A percentile compares a stretch with the other conserved stretches of the same genome.
These are phyloP conservation scores for Cotesia glomerata DNA, from an alignment of 1,140 invertebrate species.

Conservation along the genomic window DNA sequence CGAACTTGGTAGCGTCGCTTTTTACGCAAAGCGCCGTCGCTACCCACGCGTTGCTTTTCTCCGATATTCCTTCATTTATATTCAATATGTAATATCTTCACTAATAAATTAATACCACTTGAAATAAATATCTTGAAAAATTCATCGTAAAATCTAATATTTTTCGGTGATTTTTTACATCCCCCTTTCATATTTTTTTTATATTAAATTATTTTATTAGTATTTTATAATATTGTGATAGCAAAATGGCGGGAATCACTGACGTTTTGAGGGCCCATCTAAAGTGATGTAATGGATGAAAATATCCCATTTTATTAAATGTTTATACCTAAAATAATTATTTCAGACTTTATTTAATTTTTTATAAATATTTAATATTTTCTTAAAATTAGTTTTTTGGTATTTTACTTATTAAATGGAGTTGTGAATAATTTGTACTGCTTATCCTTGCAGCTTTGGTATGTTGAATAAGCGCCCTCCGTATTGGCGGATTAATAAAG, in stretches of 20 bases:
- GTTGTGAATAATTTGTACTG: not conserved
- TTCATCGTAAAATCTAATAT: not conserved
- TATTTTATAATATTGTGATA: conserved; percentile 5
- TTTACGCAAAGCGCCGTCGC: conserved; percentile 25
- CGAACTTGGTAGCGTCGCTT: conserved; percentile 24
- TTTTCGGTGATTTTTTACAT: not conserved
- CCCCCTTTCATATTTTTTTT: not conserved
- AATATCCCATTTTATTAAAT: not conserved
- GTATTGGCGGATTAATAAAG: conserved; percentile 3
- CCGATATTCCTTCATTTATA: not conserved
- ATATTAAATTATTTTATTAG: conserved; percentile 2
- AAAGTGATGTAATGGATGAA: not conserved
- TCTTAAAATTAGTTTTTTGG: not conserved
- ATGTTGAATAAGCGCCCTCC: not conserved
- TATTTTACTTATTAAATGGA: not conserved
- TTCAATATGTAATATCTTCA: not conserved
- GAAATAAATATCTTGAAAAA: not conserved
- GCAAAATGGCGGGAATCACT: conserved; percentile 26
- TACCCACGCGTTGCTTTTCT: conserved; percentile 28
- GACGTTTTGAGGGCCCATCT: conserved; percentile 10
- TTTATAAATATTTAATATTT: not conserved
- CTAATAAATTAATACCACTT: conserved; percentile 4
- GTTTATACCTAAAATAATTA: not conserved
- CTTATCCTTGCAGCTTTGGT: not conserved
- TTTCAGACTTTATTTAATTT: not conserved